Conservation (phyloP, 2,888 invertebrate genomes). For the Ypsolopha sequella region DNA sequence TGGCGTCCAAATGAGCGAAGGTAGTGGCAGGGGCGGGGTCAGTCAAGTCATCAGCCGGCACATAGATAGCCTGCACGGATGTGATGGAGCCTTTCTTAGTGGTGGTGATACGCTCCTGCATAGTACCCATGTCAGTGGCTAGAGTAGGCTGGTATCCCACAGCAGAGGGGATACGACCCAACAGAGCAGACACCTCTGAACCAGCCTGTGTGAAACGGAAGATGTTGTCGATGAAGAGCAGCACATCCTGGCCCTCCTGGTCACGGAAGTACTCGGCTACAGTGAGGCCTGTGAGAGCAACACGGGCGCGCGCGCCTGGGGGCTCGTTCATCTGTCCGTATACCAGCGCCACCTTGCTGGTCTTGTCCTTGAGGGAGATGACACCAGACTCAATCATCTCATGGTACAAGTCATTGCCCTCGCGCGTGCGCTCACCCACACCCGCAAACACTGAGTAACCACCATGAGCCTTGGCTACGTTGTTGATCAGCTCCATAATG, state of each 20-base stretch:
- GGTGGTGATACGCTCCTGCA: conserved; percentile 97
- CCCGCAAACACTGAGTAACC: conserved; percentile 98
- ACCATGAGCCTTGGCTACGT: conserved; percentile 95
- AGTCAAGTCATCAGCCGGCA: conserved; percentile 96
- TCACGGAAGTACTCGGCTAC: conserved; percentile 97
- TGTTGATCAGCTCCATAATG: conserved; percentile 97
- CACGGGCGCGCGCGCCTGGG: conserved; percentile 95
- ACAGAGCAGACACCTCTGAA: conserved; percentile 89
- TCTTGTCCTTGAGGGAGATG: conserved; percentile 89
- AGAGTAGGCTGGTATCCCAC: conserved; percentile 97
- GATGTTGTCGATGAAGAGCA: conserved; percentile 97
- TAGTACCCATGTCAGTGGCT: conserved; percentile 97
- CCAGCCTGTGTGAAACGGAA: conserved; percentile 95
- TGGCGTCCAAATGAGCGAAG: conserved; percentile 96
- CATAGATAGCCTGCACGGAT: conserved; percentile 90
- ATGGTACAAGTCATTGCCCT: conserved; percentile 95
- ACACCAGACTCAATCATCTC: conserved; percentile 98
- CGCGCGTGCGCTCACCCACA: conserved; percentile 96
- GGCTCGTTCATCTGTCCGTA: conserved; percentile 99
- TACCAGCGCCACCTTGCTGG: conserved; percentile 92
- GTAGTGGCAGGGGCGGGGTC: conserved; percentile 97
- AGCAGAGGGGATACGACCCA: conserved; percentile 96
- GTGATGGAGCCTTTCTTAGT: conserved; percentile 93
- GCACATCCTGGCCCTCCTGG: conserved; percentile 93
- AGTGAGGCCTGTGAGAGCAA: conserved; percentile 92